phyloP scores from a whole-genome alignment of 2,888 invertebrate genomes.

The Acronicta alni region DNA sequence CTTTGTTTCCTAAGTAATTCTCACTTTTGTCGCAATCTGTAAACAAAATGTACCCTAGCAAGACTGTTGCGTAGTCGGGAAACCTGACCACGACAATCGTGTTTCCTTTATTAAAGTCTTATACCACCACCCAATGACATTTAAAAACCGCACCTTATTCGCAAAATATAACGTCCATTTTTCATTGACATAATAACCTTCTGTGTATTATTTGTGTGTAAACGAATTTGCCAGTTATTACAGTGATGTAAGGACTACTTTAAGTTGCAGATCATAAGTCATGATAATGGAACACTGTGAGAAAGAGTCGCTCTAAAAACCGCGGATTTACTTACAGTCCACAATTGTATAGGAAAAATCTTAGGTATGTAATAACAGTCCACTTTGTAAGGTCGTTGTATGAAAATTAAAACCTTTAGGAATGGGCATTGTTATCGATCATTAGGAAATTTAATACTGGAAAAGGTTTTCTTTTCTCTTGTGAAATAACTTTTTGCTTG shows the following conservation, averaged over 20 bases:
- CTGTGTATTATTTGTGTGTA: slow-evolving; percentile 19
- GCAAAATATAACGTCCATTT: slow-evolving; percentile 50
- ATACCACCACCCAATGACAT: slow-evolving; percentile 42
- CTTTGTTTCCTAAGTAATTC: slow-evolving; percentile 55
- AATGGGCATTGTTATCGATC: slow-evolving; percentile 52
- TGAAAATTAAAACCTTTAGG: slow-evolving; percentile 53
- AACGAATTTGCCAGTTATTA: slow-evolving; percentile 41
- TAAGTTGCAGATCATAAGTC: slow-evolving; percentile 40
- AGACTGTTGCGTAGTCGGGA: slow-evolving; percentile 66
- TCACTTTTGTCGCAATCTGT: slow-evolving; percentile 65
- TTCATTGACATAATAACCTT: slow-evolving; percentile 35
- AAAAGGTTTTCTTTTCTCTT: slow-evolving; percentile 36
- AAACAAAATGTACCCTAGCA: slow-evolving; percentile 57
- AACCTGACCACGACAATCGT: slow-evolving; percentile 69
- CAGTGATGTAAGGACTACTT: slow-evolving; percentile 40
- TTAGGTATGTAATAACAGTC: slow-evolving; percentile 46
- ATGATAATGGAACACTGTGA: slow-evolving; percentile 65
- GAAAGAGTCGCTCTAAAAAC: slow-evolving; percentile 77
- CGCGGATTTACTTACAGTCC: slow-evolving; percentile 61
- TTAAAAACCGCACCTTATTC: slow-evolving; percentile 55
- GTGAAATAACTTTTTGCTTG: slow-evolving; percentile 27
- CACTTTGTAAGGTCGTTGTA: slow-evolving; percentile 50
- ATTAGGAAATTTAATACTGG: slow-evolving; percentile 27
- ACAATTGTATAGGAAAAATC: slow-evolving; percentile 53
- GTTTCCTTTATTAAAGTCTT: slow-evolving; percentile 48